Evolutionary conservation across 2,113 vertebrate species (phyloP).

Genomic region (Dermatemys mawii): DNA sequence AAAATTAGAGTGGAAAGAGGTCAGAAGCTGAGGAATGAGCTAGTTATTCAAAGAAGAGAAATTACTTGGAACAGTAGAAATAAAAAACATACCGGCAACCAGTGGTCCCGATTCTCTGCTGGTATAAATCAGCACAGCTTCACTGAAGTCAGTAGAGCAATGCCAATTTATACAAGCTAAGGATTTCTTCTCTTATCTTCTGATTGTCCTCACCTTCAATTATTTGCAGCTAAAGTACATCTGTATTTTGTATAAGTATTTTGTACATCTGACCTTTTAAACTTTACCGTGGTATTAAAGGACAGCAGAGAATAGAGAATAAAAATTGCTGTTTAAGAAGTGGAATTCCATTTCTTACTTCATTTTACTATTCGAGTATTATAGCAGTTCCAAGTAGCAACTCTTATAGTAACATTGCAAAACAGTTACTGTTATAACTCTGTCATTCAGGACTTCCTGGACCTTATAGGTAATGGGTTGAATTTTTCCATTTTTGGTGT

Average conservation of each 20-base stretch:
- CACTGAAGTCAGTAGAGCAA: not conserved
- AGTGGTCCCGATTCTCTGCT: not conserved
- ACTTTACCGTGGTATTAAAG: not conserved
- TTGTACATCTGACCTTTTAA: not conserved
- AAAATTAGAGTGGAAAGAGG: not conserved
- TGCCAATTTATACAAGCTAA: conserved; percentile 4
- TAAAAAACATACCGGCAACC: not conserved
- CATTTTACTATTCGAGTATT: not conserved
- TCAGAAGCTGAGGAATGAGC: not conserved
- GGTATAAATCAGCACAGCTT: not conserved
- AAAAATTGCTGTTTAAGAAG: not conserved
- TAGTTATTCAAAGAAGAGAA: not conserved
- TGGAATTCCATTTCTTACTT: not conserved
- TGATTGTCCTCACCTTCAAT: not conserved
- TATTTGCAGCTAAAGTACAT: not conserved
- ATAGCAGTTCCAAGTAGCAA: not conserved
- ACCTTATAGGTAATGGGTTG: not conserved
- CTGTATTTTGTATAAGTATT: no score
- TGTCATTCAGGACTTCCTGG: not conserved
- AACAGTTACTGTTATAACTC: not conserved
- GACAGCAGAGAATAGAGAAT: not conserved
- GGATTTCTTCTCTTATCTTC: not conserved
- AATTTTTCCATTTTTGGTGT: not conserved
- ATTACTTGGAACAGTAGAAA: not conserved
- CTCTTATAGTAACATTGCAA: not conserved